Conservation (phyloP, 2,113 vertebrate genomes). For the Corythornis madagascariensis region DNA sequence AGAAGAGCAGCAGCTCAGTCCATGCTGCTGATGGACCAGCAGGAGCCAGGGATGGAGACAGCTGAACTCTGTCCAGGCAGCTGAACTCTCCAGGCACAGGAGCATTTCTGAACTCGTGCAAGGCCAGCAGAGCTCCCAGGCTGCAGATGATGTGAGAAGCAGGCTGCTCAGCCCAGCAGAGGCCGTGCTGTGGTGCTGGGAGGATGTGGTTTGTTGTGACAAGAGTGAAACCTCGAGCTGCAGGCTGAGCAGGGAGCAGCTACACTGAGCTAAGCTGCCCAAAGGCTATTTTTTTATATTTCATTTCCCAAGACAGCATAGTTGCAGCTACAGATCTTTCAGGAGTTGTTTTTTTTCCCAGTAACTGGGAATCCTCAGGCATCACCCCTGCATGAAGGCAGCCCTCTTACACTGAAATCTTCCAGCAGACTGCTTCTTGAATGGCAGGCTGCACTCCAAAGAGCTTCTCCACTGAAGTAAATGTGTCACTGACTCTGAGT, state of each 20-base stretch:
- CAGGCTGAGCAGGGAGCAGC: constrained; percentile 38
- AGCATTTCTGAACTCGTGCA: background rate
- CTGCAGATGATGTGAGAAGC: background rate
- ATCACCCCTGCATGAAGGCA: background rate
- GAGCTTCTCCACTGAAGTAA: constrained; percentile 20
- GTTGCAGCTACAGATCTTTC: constrained; percentile 2
- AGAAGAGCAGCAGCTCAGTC: background rate
- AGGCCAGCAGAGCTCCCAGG: background rate
- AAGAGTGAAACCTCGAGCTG: constrained; percentile 31
- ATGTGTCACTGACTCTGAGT: constrained; percentile 1
- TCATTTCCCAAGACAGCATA: constrained; percentile 26
- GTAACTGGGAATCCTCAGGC: constrained; percentile 39
- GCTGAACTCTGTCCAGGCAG: background rate
- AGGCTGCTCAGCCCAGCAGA: background rate
- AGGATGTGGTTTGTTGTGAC: constrained; percentile 35
- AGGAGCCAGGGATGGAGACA: background rate
- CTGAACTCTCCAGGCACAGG: background rate
- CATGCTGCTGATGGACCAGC: background rate
- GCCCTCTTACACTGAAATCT: background rate
- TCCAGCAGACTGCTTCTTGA: constrained; percentile 11
- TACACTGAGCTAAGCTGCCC: constrained; percentile 13
- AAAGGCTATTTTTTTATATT: background rate
- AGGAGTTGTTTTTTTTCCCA: constrained; percentile 18
- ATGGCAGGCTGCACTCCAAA: constrained; percentile 16
- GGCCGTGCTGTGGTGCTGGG: background rate